Evolutionary conservation across 2,797 vertebrate species (phyloP).

Genomic region (Rhabdophis nuchalis): DNA sequence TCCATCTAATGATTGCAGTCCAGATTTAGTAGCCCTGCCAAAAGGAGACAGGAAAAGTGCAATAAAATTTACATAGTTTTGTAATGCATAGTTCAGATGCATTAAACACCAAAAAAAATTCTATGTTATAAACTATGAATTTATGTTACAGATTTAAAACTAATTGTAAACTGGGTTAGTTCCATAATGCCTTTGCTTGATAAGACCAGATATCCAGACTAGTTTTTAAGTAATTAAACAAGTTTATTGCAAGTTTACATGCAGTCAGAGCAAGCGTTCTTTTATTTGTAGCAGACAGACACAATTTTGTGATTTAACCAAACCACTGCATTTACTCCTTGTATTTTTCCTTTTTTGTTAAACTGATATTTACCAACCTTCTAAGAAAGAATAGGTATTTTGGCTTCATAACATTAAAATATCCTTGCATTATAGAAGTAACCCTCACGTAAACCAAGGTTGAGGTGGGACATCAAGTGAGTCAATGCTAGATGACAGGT

Average conservation of each 20-base stretch:
- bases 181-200: not conserved
- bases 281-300: not conserved
- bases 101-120: not conserved
- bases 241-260: not conserved
- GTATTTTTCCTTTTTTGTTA: not conserved
- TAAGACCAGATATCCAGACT: not conserved
- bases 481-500: not conserved
- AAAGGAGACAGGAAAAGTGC: not conserved
- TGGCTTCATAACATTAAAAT: not conserved
- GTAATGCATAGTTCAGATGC: not conserved
- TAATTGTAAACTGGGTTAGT: not conserved
- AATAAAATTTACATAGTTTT: not conserved
- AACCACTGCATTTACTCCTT: not conserved
- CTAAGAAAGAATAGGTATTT: not conserved
- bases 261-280: not conserved
- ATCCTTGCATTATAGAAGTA: not conserved
- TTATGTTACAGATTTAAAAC: not conserved
- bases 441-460: not conserved
- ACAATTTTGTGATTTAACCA: not conserved
- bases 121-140: not conserved
- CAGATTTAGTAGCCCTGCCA: not conserved
- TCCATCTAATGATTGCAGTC: not conserved
- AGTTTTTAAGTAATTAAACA: not conserved
- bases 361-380: not conserved
- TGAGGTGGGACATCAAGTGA: not conserved